Conservation (phyloP, 2,113 vertebrate genomes). For the Sander vitreus region DNA sequence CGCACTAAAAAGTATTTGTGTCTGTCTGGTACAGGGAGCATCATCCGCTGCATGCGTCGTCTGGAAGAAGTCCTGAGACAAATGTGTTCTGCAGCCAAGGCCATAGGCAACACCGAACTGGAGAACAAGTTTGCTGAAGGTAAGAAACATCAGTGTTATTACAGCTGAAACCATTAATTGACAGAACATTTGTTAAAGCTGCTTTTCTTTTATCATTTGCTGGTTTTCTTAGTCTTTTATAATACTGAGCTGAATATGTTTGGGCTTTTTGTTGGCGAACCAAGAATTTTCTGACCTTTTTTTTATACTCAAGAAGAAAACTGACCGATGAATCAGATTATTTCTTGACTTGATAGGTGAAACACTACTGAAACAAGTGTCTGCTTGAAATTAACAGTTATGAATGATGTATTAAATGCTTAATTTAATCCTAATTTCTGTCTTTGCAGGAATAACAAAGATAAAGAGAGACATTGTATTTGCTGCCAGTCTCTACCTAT, state of each 20-base stretch:
- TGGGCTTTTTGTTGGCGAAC: background rate
- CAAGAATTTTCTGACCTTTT: background rate
- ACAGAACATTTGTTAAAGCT: background rate
- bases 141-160: slow-evolving; percentile 62
- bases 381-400: background rate
- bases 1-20: background rate
- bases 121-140: slow-evolving; percentile 99
- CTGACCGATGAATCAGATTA: background rate
- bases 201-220: background rate
- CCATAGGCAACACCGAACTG: slow-evolving; percentile 97
- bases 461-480: slow-evolving; percentile 99
- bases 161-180: background rate
- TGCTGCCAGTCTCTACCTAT: slow-evolving; percentile 97
- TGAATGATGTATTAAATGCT: background rate
- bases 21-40: slow-evolving; percentile 87
- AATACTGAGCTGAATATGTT: background rate
- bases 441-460: slow-evolving; percentile 92
- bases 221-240: background rate
- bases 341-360: background rate
- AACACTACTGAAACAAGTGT: background rate
- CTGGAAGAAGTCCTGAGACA: slow-evolving; percentile 95
- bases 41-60: slow-evolving; percentile 97
- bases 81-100: slow-evolving; percentile 98
- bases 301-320: background rate
- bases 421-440: background rate